Evolutionary conservation across 2,888 invertebrate species (phyloP), one percentile per base, ranked within the genome.

Genomic region (Eueremaeus valkanovi): DNA sequence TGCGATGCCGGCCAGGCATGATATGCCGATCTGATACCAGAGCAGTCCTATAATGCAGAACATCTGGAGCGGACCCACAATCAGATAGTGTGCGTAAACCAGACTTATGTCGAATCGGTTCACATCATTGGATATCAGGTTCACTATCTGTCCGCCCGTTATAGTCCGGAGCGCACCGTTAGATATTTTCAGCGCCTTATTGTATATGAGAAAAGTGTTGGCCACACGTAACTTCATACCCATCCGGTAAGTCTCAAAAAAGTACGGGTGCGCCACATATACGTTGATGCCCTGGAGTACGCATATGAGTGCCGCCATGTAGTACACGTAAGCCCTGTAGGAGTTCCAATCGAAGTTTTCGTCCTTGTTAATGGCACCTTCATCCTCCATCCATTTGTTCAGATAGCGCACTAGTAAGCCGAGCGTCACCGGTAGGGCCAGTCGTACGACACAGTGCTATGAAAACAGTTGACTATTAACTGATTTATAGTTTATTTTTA

Each of bases 81-180:
- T 94, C 40, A 94, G 85, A 83, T 92, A 95, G 84, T 96, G 95
- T 8, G 94, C 85, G 83, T 95, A 92, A 79, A 93, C 88, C 75
- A 93, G 88, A 18, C 92, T 92, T 82, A 93, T 82, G 83, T 98
- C 97, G 83, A 97, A 95, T 73, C 92, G 88, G 81, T 91, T 92
- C 78, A 96, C 93, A 84, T 98, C 97, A 82, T 96, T 97, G 0
- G 96, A 94, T 75, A 98, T 85, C n/a, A 97, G 87, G 83, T 96
- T 96, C 36, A 96, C 93, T 77, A 97, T 89, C 84, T 95, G 93
- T 0, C 96, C 96, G 0, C 91, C 90, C 0, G 94, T 91, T 0
- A 94, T 94, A 82, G 92, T 89, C 8, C 90, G 90, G 70, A 94
- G 85, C 0, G 95, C 92, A 6, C 89, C 89, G 83, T 91, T 91